A percentile compares a stretch with the other conserved stretches of the same genome.
Evolutionary conservation across 2,797 vertebrate species (phyloP).

Genomic region (Borostomias antarcticus): DNA sequence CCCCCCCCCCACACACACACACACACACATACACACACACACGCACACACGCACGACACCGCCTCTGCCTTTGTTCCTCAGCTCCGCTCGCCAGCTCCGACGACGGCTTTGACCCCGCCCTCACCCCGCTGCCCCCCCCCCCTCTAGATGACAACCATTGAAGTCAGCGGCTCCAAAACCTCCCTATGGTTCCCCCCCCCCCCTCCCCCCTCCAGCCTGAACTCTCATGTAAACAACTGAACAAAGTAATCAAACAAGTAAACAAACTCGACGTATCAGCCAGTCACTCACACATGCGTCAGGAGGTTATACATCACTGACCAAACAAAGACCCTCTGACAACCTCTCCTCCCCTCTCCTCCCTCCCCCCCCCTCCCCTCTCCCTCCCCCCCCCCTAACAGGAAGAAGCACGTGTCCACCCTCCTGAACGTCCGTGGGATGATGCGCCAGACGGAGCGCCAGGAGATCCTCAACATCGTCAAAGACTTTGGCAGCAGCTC

Average conservation of each 20-base stretch:
- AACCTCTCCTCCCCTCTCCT: not conserved
- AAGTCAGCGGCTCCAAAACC: not conserved
- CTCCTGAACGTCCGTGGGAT: constrained; percentile 88
- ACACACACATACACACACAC: constrained; percentile 34
- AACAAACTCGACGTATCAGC: too few species aligned
- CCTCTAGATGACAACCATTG: not conserved
- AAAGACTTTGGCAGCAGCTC: constrained; percentile 79
- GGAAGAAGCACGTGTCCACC: constrained; percentile 86
- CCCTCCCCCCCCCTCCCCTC: constrained; percentile 25
- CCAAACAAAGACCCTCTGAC: constrained; percentile 30
- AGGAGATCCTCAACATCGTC: constrained; percentile 87
- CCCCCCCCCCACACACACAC: not conserved
- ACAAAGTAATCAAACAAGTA: constrained; percentile 4
- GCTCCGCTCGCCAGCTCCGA: not conserved
- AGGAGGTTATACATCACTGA: too few species aligned
- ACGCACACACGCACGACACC: not conserved
- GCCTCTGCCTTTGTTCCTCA: not conserved
- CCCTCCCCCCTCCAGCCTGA: not conserved
- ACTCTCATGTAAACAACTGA: too few species aligned
- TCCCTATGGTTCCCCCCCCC: not conserved
- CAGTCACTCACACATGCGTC: too few species aligned
- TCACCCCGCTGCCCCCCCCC: not conserved
- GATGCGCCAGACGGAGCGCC: constrained; percentile 77
- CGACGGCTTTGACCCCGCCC: not conserved
- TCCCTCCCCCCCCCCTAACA: constrained; percentile 54